Percentiles rank a stretch among this genome's conserved stretches.
Conservation (phyloP, 2,113 vertebrate species). For the Apeltes quadracus region DNA sequence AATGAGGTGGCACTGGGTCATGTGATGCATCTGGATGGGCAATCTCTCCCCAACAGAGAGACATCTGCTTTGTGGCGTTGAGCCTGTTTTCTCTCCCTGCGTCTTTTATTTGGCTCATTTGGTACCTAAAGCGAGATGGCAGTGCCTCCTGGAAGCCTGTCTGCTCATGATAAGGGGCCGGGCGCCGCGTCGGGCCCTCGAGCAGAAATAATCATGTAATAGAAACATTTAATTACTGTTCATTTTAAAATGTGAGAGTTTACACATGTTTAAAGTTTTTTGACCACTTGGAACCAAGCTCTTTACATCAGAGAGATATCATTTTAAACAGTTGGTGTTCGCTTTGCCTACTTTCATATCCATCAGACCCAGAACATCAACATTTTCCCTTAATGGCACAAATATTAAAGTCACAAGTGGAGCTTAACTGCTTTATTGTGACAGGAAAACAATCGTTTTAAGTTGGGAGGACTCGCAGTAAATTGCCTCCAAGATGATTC, state of each 20-base stretch:
- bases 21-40: slow-evolving; percentile 33
- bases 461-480: slow-evolving; percentile 1
- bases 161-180: slow-evolving; percentile 48
- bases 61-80: slow-evolving; percentile 49
- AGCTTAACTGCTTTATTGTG: slow-evolving; percentile 19
- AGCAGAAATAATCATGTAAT: slow-evolving; percentile 10
- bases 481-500: slow-evolving; percentile 15
- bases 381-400: background rate
- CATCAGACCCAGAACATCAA: background rate
- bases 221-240: background rate
- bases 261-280: slow-evolving; percentile 2
- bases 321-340: background rate
- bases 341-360: background rate
- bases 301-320: background rate
- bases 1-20: background rate
- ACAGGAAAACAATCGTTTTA: background rate
- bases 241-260: slow-evolving; percentile 2
- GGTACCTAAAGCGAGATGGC: slow-evolving; percentile 62
- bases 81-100: slow-evolving; percentile 48
- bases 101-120: slow-evolving; percentile 65
- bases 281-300: background rate
- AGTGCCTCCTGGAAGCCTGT: slow-evolving; percentile 41
- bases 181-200: slow-evolving; percentile 7
- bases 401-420: slow-evolving; percentile 4
- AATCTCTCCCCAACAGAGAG: slow-evolving; percentile 25